Evolutionary conservation across 2,797 vertebrate genomes (phyloP), one percentile per base, ranked within the genome.

Genomic region (Adelosebastes latens): DNA sequence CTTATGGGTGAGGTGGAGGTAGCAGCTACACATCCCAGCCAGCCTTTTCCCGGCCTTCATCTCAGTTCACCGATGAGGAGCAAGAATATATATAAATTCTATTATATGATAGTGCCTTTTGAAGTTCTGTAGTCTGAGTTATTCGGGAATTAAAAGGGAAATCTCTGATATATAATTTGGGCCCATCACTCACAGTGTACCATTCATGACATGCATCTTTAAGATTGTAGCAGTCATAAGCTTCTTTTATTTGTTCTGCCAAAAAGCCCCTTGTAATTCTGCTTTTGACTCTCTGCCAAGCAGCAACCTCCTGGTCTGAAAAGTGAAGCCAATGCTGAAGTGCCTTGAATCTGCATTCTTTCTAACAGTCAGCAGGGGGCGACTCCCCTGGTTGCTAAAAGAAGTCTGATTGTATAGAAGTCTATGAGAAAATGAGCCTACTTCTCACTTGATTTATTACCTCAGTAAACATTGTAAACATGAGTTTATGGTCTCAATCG

Each of bases 1-100:
- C 34, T 61, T 20, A n/a, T 60, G 52, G 32, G 32, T 11, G 62
- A 83, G 52, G 55, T 64, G 20, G 70, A 75, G 71, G 58, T 58
- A 74, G 62, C 52, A 24, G 49, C 65, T 62, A 18, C 75, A 72
- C 18, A 56, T 59, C 27, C 34, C 62, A 58, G 72, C 5, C 12
- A 49, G 27, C 52, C 12, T 10, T 55, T 64, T 22, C 22, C 18
- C 49, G 36, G 31, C 24, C 24, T 39, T 36, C 32, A 29, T 27
- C 25, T 27, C 29, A 29, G 25, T 59, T 16, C 56, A 18, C 25
- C 14, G 14, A 29, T 29, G 58, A 60, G 58, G 60, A 34, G 60
- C 27, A 55, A 22, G 53, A 60, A 60, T 25, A 14, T 31, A 20
- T 61, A 32, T 61, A n/a, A 61, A 20, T 61, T 27, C 29, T 20